Percentiles rank a stretch among this genome's conserved stretches.
Evolutionary conservation across 2,888 invertebrate species (phyloP).

Genomic region (Yponomeuta cagnagella): DNA sequence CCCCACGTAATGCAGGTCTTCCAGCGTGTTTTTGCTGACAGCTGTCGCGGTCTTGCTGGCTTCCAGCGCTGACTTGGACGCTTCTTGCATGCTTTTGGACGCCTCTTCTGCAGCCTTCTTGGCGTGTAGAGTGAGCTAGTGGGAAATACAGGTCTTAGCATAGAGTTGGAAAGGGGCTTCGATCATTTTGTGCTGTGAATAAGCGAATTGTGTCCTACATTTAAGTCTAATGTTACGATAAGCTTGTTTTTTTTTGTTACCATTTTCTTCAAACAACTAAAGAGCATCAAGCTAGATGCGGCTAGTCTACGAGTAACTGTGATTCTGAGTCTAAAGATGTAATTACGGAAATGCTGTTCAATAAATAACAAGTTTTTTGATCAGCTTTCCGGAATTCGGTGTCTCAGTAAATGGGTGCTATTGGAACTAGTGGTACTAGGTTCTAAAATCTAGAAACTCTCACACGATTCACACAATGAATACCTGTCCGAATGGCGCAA

Average conservation of each 20-base stretch:
- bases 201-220: not conserved
- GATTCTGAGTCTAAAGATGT: too few species aligned
- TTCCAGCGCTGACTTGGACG: constrained; percentile 88
- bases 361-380: too few species aligned
- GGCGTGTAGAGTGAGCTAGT: constrained; percentile 87
- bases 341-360: too few species aligned
- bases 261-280: too few species aligned
- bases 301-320: too few species aligned
- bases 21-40: constrained; percentile 90
- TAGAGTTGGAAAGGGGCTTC: not conserved
- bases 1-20: constrained; percentile 92
- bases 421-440: too few species aligned
- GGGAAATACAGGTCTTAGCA: constrained; percentile 18
- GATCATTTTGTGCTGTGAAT: not conserved
- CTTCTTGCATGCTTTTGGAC: constrained; percentile 88
- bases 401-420: too few species aligned
- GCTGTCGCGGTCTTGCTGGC: constrained; percentile 92
- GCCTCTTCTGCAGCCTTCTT: constrained; percentile 91
- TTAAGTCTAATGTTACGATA: not conserved
- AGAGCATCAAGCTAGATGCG: too few species aligned
- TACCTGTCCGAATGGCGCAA: constrained; percentile 90
- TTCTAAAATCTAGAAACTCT: not conserved
- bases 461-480: constrained; percentile 26
- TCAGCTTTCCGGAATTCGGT: too few species aligned
- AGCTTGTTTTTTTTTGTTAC: too few species aligned